A percentile compares a stretch with the other conserved stretches of the same genome.
Evolutionary conservation across 2,888 invertebrate species (phyloP).

Genomic region (Ennomos erosarius): DNA sequence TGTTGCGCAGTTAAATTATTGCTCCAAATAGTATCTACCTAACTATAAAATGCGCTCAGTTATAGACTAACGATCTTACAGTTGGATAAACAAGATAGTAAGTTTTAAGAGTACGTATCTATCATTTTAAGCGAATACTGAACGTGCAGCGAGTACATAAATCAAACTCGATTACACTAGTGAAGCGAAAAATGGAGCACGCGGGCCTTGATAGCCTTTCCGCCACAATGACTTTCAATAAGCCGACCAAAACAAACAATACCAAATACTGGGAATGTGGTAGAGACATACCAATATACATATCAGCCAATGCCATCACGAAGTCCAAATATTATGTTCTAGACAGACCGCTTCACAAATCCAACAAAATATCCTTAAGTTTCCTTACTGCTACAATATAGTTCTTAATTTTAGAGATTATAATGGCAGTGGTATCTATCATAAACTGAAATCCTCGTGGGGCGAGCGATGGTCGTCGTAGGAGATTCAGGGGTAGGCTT

Average conservation of each 20-base stretch:
- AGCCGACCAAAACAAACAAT: constrained; percentile 58
- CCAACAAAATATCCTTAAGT: constrained; percentile 59
- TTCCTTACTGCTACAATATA: constrained; percentile 72
- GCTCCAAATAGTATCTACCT: constrained; percentile 47
- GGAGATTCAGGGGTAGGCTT: constrained; percentile 55
- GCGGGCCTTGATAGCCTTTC: constrained; percentile 67
- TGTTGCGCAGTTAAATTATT: constrained; percentile 60
- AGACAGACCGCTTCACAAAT: constrained; percentile 52
- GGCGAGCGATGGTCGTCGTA: constrained; percentile 76
- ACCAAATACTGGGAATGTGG: constrained; percentile 38
- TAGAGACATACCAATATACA: constrained; percentile 72
- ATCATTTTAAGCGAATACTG: constrained; percentile 1
- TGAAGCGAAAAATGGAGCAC: constrained; percentile 59
- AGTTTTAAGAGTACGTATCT: background rate
- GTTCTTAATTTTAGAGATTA: constrained; percentile 62
- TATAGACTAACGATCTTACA: constrained; percentile 20
- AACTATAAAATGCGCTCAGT: constrained; percentile 17
- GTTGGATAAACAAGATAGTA: constrained; percentile 6
- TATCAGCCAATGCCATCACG: constrained; percentile 78
- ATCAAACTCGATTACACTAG: constrained; percentile 32
- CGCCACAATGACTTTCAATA: constrained; percentile 55
- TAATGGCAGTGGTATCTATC: constrained; percentile 75
- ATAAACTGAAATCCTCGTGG: constrained; percentile 70
- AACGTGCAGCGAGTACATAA: constrained; percentile 16
- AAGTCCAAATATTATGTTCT: constrained; percentile 56